A percentile compares a stretch with the other conserved stretches of the same genome.
phyloP scores from a whole-genome alignment of 1,140 invertebrate species.

The Caerostris extrusa region DNA sequence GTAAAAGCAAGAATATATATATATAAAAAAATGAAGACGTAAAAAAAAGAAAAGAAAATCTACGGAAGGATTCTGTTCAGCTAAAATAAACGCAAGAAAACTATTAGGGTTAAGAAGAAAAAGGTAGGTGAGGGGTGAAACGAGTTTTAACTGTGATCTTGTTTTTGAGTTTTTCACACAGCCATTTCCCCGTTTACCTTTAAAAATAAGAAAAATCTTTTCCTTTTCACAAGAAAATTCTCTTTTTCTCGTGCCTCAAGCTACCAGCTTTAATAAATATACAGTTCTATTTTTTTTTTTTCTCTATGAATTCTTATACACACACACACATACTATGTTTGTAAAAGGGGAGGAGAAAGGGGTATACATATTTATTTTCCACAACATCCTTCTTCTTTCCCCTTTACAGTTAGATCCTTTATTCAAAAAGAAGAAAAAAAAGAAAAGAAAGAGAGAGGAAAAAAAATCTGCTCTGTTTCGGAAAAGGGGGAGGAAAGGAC shows the following conservation, averaged over 20 bases:
- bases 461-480: conserved; percentile 41
- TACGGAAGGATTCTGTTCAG: conserved; percentile 1
- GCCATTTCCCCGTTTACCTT: conserved; percentile 74
- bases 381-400: not conserved
- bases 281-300: not conserved
- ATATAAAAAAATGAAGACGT: conserved; percentile 22
- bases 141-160: conserved; percentile 77
- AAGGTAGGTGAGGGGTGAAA: conserved; percentile 19
- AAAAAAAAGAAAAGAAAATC: conserved; percentile 33
- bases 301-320: not conserved
- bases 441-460: not conserved
- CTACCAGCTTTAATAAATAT: conserved; percentile 75
- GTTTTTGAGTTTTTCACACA: conserved; percentile 76
- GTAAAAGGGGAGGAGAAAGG: not conserved
- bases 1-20: too few relatives aligned
- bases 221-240: conserved; percentile 60
- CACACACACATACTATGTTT: conserved; percentile 21
- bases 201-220: conserved; percentile 63
- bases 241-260: conserved; percentile 55
- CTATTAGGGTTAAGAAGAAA: not conserved
- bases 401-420: conserved; percentile 25
- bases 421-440: conserved; percentile 23
- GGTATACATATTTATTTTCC: conserved; percentile 32
- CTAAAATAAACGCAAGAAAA: conserved; percentile 58
- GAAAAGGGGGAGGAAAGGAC: not conserved